These are phyloP conservation scores for Nicator chloris DNA, from an alignment of 2,113 vertebrate species.

Conservation along the genomic window DNA sequence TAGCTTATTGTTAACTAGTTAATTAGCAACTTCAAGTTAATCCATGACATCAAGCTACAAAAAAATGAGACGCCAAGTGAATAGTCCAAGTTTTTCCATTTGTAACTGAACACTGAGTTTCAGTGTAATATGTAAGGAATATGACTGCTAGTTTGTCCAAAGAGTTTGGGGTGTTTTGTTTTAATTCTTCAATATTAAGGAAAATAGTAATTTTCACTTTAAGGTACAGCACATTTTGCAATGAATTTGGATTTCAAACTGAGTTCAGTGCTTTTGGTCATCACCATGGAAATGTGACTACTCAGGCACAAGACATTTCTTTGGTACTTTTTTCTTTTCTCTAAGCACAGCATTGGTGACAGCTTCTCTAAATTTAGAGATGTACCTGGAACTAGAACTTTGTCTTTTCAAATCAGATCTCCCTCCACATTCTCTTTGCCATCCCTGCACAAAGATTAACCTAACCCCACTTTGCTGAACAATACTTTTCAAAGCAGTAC, in stretches of 20 bases:
- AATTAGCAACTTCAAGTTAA: neutral
- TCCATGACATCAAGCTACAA: neutral
- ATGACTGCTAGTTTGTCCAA: neutral
- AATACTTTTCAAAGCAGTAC: neutral
- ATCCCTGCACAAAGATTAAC: neutral
- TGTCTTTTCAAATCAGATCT: slow-evolving; percentile 15
- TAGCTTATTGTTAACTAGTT: neutral
- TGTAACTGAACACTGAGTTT: neutral
- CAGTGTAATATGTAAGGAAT: neutral
- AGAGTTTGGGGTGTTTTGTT: neutral
- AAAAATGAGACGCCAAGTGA: neutral
- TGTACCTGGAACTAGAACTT: neutral
- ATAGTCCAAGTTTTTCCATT: neutral
- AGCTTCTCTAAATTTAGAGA: neutral
- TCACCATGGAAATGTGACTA: neutral
- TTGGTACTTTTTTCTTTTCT: neutral
- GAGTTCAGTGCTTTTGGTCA: neutral
- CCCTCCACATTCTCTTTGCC: neutral
- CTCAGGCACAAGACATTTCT: neutral
- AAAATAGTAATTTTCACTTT: neutral
- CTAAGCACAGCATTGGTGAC: neutral
- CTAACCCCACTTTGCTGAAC: neutral
- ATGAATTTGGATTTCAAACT: neutral
- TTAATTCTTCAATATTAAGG: neutral
- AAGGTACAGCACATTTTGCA: neutral